Evolutionary conservation across 2,797 vertebrate species (phyloP), one percentile per base, ranked within the genome.

Genomic region (Malacoctenus gilli): DNA sequence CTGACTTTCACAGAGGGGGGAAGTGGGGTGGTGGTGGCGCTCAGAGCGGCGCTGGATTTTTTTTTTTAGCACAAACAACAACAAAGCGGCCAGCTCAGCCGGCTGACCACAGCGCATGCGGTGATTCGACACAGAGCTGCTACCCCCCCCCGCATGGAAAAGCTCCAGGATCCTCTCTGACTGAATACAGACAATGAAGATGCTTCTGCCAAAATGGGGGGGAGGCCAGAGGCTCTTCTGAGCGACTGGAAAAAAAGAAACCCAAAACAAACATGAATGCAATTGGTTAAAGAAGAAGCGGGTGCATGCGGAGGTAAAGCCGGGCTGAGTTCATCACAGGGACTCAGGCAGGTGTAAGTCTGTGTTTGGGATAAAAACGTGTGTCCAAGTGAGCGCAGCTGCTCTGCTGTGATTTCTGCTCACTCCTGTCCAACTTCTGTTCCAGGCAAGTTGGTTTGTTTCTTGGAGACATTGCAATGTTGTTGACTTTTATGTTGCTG

Each of bases 11-110:
- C 73, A 71, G 53, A 58, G 58, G 58, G 59, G 59, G 56, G 32
- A 46, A 54, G 19, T n/a, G n/a, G n/a, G n/a, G n/a, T n/a, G n/a
- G n/a, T n/a, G n/a, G n/a, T n/a, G n/a, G n/a, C n/a, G 20, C 55
- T 77, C 40, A 31, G 75, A 57, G 61, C 40, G 44, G 40, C 38
- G 56, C 42, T 54, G 63, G 72, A 72, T 80, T 75, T n/a, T n/a
- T n/a, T n/a, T n/a, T n/a, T n/a, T 83, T 59, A 73, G 68, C 73
- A 61, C 75, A 87, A 83, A 85, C 54, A 48, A 32, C 66, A 51
- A 78, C 69, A 77, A 78, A 83, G n/a, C 60, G 23, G 39, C 36
- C 19, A 22, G 36, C 31, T 60, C n/a, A n/a, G 8, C 20, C 16
- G 42, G 78, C 60, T 63, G 60, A 68, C 77, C 67, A 72, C 73